phyloP scores from a whole-genome alignment of 2,113 vertebrate species.

The Vulpes vulpes region DNA sequence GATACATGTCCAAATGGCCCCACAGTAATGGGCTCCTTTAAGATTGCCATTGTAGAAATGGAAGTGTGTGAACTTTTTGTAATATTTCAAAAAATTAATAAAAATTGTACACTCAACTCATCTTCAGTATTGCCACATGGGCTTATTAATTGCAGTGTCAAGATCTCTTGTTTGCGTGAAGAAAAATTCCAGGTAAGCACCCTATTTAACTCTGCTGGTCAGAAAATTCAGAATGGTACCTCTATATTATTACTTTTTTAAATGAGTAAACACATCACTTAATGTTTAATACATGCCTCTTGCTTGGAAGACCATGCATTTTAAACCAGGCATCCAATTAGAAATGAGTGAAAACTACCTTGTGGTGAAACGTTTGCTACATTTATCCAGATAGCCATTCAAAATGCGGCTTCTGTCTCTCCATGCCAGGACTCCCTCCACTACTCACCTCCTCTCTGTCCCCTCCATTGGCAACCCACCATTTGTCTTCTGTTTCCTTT shows the following conservation, averaged over 20 bases:
- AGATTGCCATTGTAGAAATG: neutral
- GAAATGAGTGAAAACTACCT: neutral
- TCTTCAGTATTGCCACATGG: neutral
- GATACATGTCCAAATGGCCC: neutral
- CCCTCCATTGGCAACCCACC: neutral
- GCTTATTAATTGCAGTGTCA: neutral
- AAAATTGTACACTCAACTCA: neutral
- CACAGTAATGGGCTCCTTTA: neutral
- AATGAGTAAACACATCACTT: neutral
- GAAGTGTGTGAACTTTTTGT: neutral
- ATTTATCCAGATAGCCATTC: neutral
- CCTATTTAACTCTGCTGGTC: neutral
- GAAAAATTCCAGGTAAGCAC: neutral
- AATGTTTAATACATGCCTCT: neutral
- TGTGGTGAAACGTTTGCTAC: neutral
- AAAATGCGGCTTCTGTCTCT: neutral
- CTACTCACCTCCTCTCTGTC: too few relatives aligned
- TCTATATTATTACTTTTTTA: neutral
- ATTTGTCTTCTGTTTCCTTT: neutral
- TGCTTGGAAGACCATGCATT: neutral
- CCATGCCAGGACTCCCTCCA: neutral
- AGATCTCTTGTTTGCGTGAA: constrained; percentile 6
- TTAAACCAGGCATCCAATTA: neutral
- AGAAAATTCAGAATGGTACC: neutral
- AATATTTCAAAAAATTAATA: neutral